Conservation (phyloP, 2,888 invertebrate genomes). For the Itoplectis maculator region DNA sequence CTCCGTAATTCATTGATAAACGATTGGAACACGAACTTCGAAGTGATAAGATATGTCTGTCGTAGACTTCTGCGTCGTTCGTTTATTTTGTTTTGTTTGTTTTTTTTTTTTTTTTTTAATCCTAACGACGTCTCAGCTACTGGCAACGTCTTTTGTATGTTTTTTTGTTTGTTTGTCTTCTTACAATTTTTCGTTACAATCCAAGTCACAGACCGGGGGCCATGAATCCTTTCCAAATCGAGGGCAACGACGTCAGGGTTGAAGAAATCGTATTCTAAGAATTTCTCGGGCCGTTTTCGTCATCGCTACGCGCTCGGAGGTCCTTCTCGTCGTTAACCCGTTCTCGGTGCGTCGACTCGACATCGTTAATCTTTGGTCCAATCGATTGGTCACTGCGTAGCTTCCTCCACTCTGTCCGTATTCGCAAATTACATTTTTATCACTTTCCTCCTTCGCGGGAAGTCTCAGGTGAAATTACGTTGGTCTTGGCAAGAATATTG, state of each 20-base stretch:
- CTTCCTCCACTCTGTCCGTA: constrained; percentile 59
- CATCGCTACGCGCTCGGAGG: constrained; percentile 58
- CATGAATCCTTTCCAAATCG: constrained; percentile 61
- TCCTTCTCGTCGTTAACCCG: constrained; percentile 55
- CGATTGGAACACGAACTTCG: constrained; percentile 44
- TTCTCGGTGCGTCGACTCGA: constrained; percentile 51
- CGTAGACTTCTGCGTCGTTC: constrained; percentile 38
- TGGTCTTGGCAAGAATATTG: neutral
- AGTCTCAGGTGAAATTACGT: constrained; percentile 10
- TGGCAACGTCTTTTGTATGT: constrained; percentile 16
- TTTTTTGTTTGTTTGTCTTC: constrained; percentile 5
- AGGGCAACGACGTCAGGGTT: constrained; percentile 38
- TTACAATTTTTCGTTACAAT: constrained; percentile 56
- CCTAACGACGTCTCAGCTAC: constrained; percentile 15
- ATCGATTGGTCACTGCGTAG: constrained; percentile 62
- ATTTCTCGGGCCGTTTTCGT: constrained; percentile 59
- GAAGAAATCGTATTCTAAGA: constrained; percentile 61
- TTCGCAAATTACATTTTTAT: constrained; percentile 29
- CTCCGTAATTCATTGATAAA: constrained; percentile 53
- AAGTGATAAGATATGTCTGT: constrained; percentile 60
- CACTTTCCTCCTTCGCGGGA: neutral
- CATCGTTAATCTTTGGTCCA: constrained; percentile 62
- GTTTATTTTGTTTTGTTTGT: too few species aligned
- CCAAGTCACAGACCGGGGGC: constrained; percentile 22
- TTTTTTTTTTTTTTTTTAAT: neutral